Conservation (phyloP, 1,140 invertebrate species). For the Trichoplusia ni region DNA sequence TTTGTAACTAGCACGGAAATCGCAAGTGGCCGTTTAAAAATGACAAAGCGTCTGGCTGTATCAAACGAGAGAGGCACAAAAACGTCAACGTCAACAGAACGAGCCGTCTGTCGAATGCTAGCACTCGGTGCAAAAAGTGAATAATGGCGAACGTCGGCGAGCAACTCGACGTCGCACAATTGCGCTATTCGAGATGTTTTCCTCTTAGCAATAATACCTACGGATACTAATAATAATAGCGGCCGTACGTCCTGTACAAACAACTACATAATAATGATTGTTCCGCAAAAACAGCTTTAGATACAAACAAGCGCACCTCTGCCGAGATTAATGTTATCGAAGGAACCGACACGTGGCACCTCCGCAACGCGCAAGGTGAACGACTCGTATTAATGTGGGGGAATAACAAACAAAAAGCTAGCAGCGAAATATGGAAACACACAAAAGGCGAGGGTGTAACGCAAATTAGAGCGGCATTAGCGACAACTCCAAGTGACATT, state of each 20-base stretch:
- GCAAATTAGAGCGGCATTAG: slow-evolving; percentile 48
- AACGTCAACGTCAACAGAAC: slow-evolving; percentile 58
- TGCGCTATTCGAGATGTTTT: slow-evolving; percentile 71
- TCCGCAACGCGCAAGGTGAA: slow-evolving; percentile 50
- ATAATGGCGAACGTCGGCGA: slow-evolving; percentile 56
- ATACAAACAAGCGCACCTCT: slow-evolving; percentile 19
- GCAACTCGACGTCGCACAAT: slow-evolving; percentile 52
- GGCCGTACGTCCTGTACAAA: slow-evolving; percentile 38
- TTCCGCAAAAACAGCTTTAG: slow-evolving; percentile 27
- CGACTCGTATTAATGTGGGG: slow-evolving; percentile 48
- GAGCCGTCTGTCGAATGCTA: slow-evolving; percentile 43
- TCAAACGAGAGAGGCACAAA: slow-evolving; percentile 56
- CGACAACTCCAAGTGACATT: slow-evolving; percentile 42
- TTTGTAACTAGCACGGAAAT: slow-evolving; percentile 53
- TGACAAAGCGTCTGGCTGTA: slow-evolving; percentile 59
- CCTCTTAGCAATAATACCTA: slow-evolving; percentile 68
- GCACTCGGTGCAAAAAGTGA: slow-evolving; percentile 62
- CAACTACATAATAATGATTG: slow-evolving; percentile 39
- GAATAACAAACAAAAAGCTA: slow-evolving; percentile 45
- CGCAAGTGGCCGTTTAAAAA: slow-evolving; percentile 61
- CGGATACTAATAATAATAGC: slow-evolving; percentile 57
- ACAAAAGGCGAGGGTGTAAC: slow-evolving; percentile 34
- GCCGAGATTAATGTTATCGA: slow-evolving; percentile 32
- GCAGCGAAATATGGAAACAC: slow-evolving; percentile 43
- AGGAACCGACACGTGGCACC: slow-evolving; percentile 39